Percentiles rank a stretch among this genome's conserved stretches.
phyloP scores from a whole-genome alignment of 1,140 invertebrate species.

The Drosophila truncata region DNA sequence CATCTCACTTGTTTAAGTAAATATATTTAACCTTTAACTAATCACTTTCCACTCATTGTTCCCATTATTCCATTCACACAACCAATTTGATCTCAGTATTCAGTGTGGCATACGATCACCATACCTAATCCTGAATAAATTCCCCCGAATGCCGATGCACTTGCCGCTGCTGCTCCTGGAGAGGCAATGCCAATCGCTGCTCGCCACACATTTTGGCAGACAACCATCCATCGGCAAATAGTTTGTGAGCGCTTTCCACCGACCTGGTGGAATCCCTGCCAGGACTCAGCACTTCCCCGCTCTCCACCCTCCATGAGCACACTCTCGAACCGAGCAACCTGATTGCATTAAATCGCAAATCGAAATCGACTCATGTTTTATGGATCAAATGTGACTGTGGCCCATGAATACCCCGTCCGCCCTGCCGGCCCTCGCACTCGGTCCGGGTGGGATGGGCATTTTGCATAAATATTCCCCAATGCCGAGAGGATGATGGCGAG shows the following conservation, averaged over 20 bases:
- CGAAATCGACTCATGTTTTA: constrained; percentile 73
- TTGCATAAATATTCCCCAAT: constrained; percentile 75
- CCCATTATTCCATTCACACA: background rate
- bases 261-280: background rate
- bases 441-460: constrained; percentile 21
- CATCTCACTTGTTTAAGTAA: background rate
- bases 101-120: constrained; percentile 19
- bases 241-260: constrained; percentile 22
- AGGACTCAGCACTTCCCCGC: background rate
- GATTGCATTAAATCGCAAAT: constrained; percentile 51
- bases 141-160: constrained; percentile 12
- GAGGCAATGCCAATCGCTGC: constrained; percentile 29
- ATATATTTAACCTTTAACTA: background rate
- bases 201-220: constrained; percentile 45
- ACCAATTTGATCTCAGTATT: constrained; percentile 18
- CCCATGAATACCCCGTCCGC: constrained; percentile 59
- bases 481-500: constrained; percentile 53
- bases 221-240: constrained; percentile 36
- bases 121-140: constrained; percentile 26
- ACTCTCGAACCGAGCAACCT: constrained; percentile 20
- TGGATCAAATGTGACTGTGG: constrained; percentile 63
- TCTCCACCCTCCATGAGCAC: background rate
- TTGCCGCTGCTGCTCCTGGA: constrained; percentile 11
- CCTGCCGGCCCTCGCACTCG: constrained; percentile 8
- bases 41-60: background rate